Evolutionary conservation across 2,888 invertebrate genomes (phyloP), one percentile per base, ranked within the genome.

Genomic region (Cephus runcator): DNA sequence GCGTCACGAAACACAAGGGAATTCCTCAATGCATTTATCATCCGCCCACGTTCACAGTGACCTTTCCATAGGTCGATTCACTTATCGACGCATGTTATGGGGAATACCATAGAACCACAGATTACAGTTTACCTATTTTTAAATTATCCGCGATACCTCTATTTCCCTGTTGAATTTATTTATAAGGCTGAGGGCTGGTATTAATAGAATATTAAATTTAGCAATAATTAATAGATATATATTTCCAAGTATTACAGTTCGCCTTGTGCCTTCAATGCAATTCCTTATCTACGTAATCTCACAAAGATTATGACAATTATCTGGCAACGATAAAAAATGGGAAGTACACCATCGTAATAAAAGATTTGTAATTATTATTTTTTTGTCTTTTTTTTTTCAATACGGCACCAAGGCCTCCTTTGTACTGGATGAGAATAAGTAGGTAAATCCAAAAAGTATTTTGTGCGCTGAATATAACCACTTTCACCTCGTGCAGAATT

Each of bases 161-260:
- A 4, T 40, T 15, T 40, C 15, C 15, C 40, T 12, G 4, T 40
- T 15, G 40, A 40, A 40, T 40, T 6, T 15, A 40, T 40, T 40
- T 40, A 4, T 15, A 40, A n/a, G n/a, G n/a, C n/a, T 15, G 40
- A 40, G 40, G 15, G 0, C 1, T 40, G 40, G 4, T 40, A 40
- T 40, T 12, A 15, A 40, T 40, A 15, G 4, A 4, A 40, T 40
- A 40, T 40, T 15, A 0, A 40, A 40, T 40, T 15, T 40, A 40
- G 40, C 40, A 40, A 40, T 40, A 40, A 69, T 30, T 33, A 69
- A 69, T 69, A 69, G 69, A 69, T 69, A 69, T 69, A 69, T 69
- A 69, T 69, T 69, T 69, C 69, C 30, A 69, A 33, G 69, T 31
- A 69, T 69, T 69, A 69, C 69, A 69, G 69, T 69, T 69, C 33